Evolutionary conservation across 1,140 invertebrate species (phyloP), one percentile per base, ranked within the genome.

Genomic region (Listronotus bonariensis): DNA sequence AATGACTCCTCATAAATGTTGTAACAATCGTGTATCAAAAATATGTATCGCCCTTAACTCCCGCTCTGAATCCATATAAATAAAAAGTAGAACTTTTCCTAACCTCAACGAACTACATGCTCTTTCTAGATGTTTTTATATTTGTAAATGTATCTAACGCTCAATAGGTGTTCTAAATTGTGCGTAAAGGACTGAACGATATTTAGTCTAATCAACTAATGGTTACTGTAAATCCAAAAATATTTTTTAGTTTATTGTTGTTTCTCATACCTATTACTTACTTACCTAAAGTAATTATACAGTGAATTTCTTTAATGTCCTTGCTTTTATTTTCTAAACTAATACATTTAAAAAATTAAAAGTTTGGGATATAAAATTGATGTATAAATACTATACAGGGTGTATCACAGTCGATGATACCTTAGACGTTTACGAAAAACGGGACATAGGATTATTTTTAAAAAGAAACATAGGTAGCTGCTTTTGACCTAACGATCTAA

Each of bases 91-190:
- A 45, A 51, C 10, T 20, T 41, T 43, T 53, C 52, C 43, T 38
- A 61, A 65, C 62, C 58, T 45, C 59, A 68, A 59, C 53, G 60
- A 63, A 72, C 58, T 17, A 32, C 49, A 31, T 53, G 46, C 48
- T 61, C 58, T 69, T 71, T 72, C 69, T 72, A 74, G 66, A 75
- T 70, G 75, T 76, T 76, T 76, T 76, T 76, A 75, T 74, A 76
- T 73, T 74, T 75, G 71, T 75, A 75, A 71, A 69, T 74, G 72
- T 76, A 72, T 65, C 43, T 74, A 69, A 64, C 72, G 75, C 75
- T 76, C 75, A 76, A 76, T 74, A 56, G 68, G 70, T 75, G 74
- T 75, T 72, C 71, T 73, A 70, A 69, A 72, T 66, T 49, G 53
- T 59, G 51, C 40, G 40, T 43, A 56, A 63, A 17, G 56, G 34